Conservation (phyloP, 1,140 invertebrate genomes). For the Metaphire vulgaris region DNA sequence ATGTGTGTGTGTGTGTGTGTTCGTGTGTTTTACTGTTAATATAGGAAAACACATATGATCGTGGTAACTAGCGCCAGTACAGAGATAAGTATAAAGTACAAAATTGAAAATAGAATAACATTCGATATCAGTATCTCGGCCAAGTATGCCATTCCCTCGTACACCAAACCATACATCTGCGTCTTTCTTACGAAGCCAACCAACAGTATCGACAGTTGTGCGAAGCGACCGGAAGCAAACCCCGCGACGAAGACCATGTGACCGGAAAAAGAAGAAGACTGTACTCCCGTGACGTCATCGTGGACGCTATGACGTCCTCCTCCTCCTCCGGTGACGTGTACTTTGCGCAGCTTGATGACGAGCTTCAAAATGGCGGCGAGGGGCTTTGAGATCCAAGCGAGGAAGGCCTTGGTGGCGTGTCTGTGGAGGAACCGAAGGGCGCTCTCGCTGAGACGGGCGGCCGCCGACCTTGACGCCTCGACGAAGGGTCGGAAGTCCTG, state of each 20-base stretch:
- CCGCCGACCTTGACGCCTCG: not conserved
- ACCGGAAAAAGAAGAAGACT: not conserved
- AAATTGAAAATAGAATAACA: not conserved
- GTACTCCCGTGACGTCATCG: not conserved
- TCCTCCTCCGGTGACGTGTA: not conserved
- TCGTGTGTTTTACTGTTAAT: too few relatives aligned
- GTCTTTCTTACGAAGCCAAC: not conserved
- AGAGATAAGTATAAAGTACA: not conserved
- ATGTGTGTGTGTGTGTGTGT: too few relatives aligned
- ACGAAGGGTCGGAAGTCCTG: not conserved
- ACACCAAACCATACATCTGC: not conserved
- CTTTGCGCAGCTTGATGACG: not conserved
- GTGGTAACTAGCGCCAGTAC: too few relatives aligned
- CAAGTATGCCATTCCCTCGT: not conserved
- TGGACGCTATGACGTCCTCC: not conserved
- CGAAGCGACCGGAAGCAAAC: not conserved
- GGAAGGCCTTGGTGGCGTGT: not conserved
- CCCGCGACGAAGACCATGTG: not conserved
- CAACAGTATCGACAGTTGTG: not conserved
- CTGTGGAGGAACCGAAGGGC: not conserved
- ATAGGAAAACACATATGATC: too few relatives aligned
- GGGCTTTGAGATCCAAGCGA: not conserved
- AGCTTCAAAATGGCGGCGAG: not conserved
- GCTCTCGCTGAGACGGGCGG: not conserved
- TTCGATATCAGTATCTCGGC: not conserved